phyloP scores from a whole-genome alignment of 2,113 vertebrate species.

The Monopterus albus region DNA sequence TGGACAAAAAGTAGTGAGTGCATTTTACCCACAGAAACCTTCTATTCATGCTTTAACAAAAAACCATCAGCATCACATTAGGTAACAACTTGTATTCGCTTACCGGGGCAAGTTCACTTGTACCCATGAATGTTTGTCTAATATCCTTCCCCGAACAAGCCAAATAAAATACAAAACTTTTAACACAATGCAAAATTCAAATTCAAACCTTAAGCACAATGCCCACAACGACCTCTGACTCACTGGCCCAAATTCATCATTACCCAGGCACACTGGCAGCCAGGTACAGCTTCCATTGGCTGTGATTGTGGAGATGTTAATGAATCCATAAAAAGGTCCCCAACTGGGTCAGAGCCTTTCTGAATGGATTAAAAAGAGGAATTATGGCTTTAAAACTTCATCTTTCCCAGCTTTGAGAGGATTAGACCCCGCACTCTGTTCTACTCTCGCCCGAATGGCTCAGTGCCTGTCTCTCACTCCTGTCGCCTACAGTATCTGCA shows the following conservation, averaged over 20 bases:
- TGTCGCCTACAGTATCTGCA: slow-evolving; percentile 37
- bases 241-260: slow-evolving; percentile 10
- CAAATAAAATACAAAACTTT: background rate
- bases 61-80: too few species aligned
- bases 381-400: slow-evolving; percentile 73
- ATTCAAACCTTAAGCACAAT: background rate
- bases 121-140: background rate
- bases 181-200: background rate
- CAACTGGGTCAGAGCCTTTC: slow-evolving; percentile 62
- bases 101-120: background rate
- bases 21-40: too few species aligned
- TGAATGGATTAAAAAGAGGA: slow-evolving; percentile 74
- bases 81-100: background rate
- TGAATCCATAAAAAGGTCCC: slow-evolving; percentile 48
- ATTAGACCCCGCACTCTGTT: slow-evolving; percentile 67
- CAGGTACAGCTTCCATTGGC: slow-evolving; percentile 16
- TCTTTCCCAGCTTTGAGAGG: slow-evolving; percentile 69
- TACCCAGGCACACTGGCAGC: background rate
- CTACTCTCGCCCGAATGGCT: slow-evolving; percentile 31
- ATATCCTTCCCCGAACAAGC: background rate
- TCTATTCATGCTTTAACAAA: too few species aligned
- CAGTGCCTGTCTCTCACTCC: slow-evolving; percentile 35
- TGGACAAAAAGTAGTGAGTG: too few species aligned
- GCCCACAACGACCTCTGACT: slow-evolving; percentile 14
- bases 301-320: slow-evolving; percentile 14